Evolutionary conservation across 1,140 invertebrate species (phyloP).

Genomic region (Nebria ingens): DNA sequence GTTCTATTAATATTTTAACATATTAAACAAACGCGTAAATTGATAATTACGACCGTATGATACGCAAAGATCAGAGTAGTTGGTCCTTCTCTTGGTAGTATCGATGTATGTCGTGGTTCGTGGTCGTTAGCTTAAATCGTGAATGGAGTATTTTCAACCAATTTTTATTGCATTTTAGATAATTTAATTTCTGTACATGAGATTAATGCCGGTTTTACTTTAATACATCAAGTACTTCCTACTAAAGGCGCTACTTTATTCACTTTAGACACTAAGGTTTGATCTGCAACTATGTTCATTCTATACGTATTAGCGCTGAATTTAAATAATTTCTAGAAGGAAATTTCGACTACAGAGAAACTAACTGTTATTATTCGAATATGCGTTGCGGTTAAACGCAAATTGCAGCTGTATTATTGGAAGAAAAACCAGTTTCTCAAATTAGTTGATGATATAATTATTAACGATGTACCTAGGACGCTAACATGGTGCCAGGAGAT

Average conservation of each 20-base stretch:
- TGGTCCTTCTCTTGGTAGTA: no score
- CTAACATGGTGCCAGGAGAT: slow-evolving; percentile 79
- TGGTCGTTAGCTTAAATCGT: no score
- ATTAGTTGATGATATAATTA: slow-evolving; percentile 59
- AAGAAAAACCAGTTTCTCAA: slow-evolving; percentile 75
- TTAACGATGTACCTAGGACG: slow-evolving; percentile 74
- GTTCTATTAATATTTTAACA: no score
- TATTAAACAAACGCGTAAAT: no score
- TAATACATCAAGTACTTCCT: slow-evolving; percentile 60
- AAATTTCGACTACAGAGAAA: slow-evolving; percentile 55
- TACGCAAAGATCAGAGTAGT: no score
- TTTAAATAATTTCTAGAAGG: slow-evolving; percentile 37
- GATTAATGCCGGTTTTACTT: slow-evolving; percentile 67
- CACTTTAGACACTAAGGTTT: slow-evolving; percentile 68
- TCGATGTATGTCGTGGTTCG: no score
- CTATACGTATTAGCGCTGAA: background rate
- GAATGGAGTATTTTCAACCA: no score
- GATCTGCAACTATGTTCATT: slow-evolving; percentile 3
- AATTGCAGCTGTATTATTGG: slow-evolving; percentile 81
- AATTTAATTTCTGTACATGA: slow-evolving; percentile 79
- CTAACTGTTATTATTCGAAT: slow-evolving; percentile 63
- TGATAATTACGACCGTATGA: no score
- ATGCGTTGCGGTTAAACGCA: slow-evolving; percentile 80
- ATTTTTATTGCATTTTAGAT: no score
- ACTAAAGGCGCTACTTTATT: slow-evolving; percentile 85